phyloP scores from a whole-genome alignment of 2,888 invertebrate genomes.

The Antheraea assamensis region DNA sequence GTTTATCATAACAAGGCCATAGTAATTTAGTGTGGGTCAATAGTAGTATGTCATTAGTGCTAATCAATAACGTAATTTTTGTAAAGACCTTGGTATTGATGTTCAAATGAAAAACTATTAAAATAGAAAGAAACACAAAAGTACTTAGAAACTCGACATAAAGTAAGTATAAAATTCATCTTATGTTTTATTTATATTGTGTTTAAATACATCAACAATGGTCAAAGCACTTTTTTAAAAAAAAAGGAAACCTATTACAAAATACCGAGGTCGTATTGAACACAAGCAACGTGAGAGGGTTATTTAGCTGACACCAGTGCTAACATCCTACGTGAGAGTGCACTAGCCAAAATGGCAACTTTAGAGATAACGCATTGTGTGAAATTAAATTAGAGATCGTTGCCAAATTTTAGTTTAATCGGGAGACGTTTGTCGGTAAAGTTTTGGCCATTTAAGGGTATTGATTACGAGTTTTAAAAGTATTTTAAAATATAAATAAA shows the following conservation, averaged over 20 bases:
- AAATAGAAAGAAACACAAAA: background rate
- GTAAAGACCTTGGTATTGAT: too few species aligned
- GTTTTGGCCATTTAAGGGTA: background rate
- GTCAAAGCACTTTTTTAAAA: background rate
- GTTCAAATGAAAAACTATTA: too few species aligned
- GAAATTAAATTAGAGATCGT: constrained; percentile 38
- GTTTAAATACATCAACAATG: background rate
- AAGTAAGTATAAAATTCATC: background rate
- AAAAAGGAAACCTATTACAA: background rate
- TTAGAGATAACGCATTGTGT: constrained; percentile 40
- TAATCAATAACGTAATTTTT: too few species aligned
- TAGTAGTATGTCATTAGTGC: too few species aligned
- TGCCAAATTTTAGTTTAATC: constrained; percentile 40
- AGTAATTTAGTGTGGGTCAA: too few species aligned
- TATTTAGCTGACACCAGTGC: background rate
- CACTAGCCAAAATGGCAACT: constrained; percentile 35
- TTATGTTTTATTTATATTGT: background rate
- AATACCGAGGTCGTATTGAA: background rate
- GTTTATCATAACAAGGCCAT: too few species aligned
- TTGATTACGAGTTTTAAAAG: background rate
- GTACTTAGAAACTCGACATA: background rate
- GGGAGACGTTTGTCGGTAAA: constrained; percentile 17
- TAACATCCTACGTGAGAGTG: constrained; percentile 27
- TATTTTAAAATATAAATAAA: background rate
- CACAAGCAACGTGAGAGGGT: background rate